phyloP scores from a whole-genome alignment of 2,797 vertebrate genomes.

The Acipenser oxyrinchus region DNA sequence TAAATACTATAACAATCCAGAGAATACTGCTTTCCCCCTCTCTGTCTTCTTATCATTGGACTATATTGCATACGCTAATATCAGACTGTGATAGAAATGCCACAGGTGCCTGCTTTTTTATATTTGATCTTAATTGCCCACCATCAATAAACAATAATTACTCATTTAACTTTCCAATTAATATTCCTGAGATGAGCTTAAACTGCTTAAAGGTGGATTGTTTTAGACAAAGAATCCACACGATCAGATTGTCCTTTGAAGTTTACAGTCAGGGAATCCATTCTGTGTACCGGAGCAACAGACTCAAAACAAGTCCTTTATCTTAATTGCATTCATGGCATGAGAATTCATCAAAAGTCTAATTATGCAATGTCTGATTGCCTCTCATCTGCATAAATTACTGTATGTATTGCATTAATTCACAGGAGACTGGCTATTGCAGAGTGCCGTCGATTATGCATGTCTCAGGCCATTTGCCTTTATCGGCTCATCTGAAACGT shows the following conservation, averaged over 20 bases:
- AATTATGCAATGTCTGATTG: neutral
- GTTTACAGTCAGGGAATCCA: neutral
- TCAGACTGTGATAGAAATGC: too few relatives aligned
- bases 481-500: too few relatives aligned
- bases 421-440: neutral
- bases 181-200: neutral
- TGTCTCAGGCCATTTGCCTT: too few relatives aligned
- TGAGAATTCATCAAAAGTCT: neutral
- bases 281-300: neutral
- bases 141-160: neutral
- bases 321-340: neutral
- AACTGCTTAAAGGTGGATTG: neutral
- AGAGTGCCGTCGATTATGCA: neutral
- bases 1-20: too few relatives aligned
- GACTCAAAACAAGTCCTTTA: neutral
- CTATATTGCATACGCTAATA: too few relatives aligned
- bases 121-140: neutral
- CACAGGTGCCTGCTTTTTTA: neutral
- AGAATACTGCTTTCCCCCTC: too few relatives aligned
- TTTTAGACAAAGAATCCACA: neutral
- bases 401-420: neutral
- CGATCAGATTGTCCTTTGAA: neutral
- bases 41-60: too few relatives aligned
- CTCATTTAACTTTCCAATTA: neutral
- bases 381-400: slow-evolving; percentile 2